phyloP scores from a whole-genome alignment of 2,888 invertebrate species.

The Stenchaetothrips biformis region DNA sequence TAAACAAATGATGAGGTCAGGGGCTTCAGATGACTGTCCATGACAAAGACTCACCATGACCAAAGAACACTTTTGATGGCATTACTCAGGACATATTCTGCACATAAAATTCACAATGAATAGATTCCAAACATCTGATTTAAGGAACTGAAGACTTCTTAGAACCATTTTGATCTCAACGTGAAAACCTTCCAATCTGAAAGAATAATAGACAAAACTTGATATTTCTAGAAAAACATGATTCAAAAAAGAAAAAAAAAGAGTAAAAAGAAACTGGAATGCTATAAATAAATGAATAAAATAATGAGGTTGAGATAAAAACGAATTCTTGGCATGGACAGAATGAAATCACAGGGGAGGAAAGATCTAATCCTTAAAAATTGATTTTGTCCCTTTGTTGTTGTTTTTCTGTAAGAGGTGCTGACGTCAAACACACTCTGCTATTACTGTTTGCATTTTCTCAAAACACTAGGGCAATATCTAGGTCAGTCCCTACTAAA shows the following conservation, averaged over 20 bases:
- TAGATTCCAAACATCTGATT: not conserved
- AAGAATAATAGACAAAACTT: constrained; percentile 19
- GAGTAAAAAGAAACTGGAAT: constrained; percentile 1
- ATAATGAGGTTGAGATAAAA: constrained; percentile 5
- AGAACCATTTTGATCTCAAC: not conserved
- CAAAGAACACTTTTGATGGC: constrained; percentile 14
- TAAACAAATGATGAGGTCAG: not conserved
- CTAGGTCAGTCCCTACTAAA: not conserved
- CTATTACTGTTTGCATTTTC: not conserved
- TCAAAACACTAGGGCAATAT: not conserved
- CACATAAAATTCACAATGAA: not conserved
- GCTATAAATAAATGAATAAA: not conserved
- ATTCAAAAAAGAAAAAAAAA: not conserved
- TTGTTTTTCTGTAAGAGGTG: too few relatives aligned
- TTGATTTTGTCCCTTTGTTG: too few relatives aligned
- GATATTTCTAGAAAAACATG: not conserved
- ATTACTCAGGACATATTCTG: not conserved
- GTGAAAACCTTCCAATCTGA: constrained; percentile 24
- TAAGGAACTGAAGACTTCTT: constrained; percentile 4
- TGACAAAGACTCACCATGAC: constrained; percentile 12
- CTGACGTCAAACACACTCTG: too few relatives aligned
- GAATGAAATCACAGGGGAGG: not conserved
- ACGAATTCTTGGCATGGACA: not conserved
- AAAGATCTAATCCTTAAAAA: not conserved
- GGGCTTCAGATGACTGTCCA: constrained; percentile 5